Evolutionary conservation across 2,888 invertebrate species (phyloP).

Genomic region (Himalopsyche tibetana): DNA sequence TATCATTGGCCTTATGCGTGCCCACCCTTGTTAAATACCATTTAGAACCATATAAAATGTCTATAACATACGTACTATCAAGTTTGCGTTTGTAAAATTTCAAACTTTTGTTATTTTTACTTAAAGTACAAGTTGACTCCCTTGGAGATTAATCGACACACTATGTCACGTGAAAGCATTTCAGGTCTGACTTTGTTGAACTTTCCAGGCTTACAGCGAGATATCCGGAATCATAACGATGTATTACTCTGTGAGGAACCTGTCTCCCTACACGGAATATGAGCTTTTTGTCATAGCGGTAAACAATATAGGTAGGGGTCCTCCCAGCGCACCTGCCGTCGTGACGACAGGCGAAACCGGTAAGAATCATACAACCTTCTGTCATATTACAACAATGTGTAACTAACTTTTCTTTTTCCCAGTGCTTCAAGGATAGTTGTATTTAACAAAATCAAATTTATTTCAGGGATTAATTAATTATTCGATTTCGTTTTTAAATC

Average conservation of each 20-base stretch:
- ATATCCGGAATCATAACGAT: slow-evolving; percentile 95
- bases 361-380: slow-evolving; percentile 74
- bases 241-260: slow-evolving; percentile 92
- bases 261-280: slow-evolving; percentile 96
- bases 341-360: slow-evolving; percentile 98
- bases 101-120: too few relatives aligned
- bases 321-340: slow-evolving; percentile 90
- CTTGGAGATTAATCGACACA: too few relatives aligned
- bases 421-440: slow-evolving; percentile 6
- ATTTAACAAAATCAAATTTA: background rate
- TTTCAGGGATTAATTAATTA: background rate
- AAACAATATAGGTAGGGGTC: slow-evolving; percentile 95
- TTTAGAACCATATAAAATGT: too few relatives aligned
- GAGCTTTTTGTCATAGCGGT: slow-evolving; percentile 97
- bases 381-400: background rate
- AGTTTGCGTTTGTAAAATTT: too few relatives aligned
- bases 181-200: slow-evolving; percentile 13
- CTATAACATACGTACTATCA: too few relatives aligned
- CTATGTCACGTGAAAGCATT: background rate
- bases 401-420: background rate
- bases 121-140: too few relatives aligned
- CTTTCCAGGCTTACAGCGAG: slow-evolving; percentile 88
- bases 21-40: too few relatives aligned
- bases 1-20: too few relatives aligned
- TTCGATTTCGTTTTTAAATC: too few relatives aligned